phyloP scores from a whole-genome alignment of 1,140 invertebrate species.

The Dinothrombium tinctorium region DNA sequence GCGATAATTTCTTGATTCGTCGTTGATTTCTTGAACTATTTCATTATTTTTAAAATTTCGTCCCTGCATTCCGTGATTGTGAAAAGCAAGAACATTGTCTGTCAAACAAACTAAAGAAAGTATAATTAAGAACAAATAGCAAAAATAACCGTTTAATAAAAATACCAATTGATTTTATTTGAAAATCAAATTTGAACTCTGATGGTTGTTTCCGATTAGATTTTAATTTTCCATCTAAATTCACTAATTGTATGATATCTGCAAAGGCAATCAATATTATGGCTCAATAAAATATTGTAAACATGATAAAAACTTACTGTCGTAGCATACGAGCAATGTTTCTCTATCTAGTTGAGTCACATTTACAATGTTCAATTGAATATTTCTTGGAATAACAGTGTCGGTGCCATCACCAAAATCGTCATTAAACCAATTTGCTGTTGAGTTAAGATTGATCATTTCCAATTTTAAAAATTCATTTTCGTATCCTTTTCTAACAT shows the following conservation, averaged over 20 bases:
- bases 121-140: not conserved
- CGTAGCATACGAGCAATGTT: slow-evolving; percentile 53
- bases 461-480: slow-evolving; percentile 52
- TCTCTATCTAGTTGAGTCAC: slow-evolving; percentile 79
- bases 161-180: slow-evolving; percentile 70
- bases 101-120: slow-evolving; percentile 55
- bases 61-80: slow-evolving; percentile 83
- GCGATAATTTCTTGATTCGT: slow-evolving; percentile 63
- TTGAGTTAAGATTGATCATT: slow-evolving; percentile 67
- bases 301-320: slow-evolving; percentile 32
- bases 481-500: slow-evolving; percentile 51
- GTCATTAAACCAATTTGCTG: slow-evolving; percentile 73
- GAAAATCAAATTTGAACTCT: slow-evolving; percentile 74
- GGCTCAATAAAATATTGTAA: slow-evolving; percentile 5
- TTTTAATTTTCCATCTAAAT: slow-evolving; percentile 56
- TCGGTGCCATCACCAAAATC: slow-evolving; percentile 44
- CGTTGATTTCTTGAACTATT: slow-evolving; percentile 84
- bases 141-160: not conserved
- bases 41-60: slow-evolving; percentile 79
- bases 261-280: slow-evolving; percentile 18
- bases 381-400: slow-evolving; percentile 55
- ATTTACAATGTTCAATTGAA: slow-evolving; percentile 49
- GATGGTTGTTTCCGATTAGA: slow-evolving; percentile 54
- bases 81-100: slow-evolving; percentile 88
- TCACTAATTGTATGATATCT: slow-evolving; percentile 74